Evolutionary conservation across 92 coral and sea anemone species (phyloP).

Genomic region (Epizoanthus fatuus): DNA sequence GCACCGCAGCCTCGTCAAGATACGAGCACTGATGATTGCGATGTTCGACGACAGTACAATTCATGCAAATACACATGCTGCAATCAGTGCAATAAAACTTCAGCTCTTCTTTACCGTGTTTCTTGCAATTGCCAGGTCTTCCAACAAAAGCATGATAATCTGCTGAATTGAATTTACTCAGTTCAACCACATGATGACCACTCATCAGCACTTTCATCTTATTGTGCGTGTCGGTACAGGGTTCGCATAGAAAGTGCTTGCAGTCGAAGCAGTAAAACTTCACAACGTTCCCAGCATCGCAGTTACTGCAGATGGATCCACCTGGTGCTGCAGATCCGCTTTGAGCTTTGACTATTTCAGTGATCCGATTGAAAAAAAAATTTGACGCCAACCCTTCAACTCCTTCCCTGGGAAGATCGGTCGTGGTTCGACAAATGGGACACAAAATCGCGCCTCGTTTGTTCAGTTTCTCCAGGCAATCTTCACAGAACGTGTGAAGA

Average conservation of each 20-base stretch:
- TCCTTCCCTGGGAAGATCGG: slow-evolving; percentile 1
- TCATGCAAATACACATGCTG: slow-evolving; percentile 1
- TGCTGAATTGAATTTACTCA: background rate
- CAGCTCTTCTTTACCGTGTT: slow-evolving; percentile 9
- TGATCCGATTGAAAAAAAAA: slow-evolving; percentile 18
- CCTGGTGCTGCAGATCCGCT: background rate
- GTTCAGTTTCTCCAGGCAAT: background rate
- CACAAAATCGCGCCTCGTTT: slow-evolving; percentile 10
- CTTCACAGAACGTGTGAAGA: slow-evolving; percentile 30
- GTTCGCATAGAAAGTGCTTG: slow-evolving; percentile 35
- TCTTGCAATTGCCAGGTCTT: slow-evolving; percentile 19
- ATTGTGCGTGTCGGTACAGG: slow-evolving; percentile 14
- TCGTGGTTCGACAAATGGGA: slow-evolving; percentile 6
- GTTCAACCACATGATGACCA: slow-evolving; percentile 16
- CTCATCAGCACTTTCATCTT: slow-evolving; percentile 20
- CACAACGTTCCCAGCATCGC: slow-evolving; percentile 1
- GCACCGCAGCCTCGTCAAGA: background rate
- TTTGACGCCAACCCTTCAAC: slow-evolving; percentile 1
- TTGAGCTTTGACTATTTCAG: slow-evolving; percentile 5
- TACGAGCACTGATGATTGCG: slow-evolving; percentile 26
- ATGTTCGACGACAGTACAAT: slow-evolving; percentile 6
- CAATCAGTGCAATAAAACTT: slow-evolving; percentile 27
- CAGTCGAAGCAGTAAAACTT: slow-evolving; percentile 25
- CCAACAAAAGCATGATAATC: slow-evolving; percentile 13
- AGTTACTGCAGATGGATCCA: slow-evolving; percentile 2